Percentiles rank a stretch among this genome's conserved stretches.
These are phyloP conservation scores for Drosophila neonasuta DNA, from an alignment of 2,888 invertebrate species.

Conservation along the genomic window DNA sequence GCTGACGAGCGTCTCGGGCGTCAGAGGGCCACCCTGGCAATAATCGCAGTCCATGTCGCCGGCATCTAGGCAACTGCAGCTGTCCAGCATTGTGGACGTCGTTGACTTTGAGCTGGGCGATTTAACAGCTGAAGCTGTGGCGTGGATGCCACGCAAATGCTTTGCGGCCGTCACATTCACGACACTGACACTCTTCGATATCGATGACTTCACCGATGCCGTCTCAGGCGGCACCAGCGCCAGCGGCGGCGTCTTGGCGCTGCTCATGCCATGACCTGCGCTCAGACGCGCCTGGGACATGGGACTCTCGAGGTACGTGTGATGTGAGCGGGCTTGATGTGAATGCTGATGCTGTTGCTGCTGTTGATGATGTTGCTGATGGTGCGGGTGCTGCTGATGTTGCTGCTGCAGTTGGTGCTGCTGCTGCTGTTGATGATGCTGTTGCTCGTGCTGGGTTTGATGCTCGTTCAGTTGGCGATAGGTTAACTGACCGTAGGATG, in stretches of 20 bases:
- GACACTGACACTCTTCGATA: conserved; percentile 82
- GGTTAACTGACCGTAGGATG: conserved; percentile 20
- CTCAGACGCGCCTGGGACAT: conserved; percentile 49
- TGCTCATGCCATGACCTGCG: conserved; percentile 42
- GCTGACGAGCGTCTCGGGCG: conserved; percentile 43
- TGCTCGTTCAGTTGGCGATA: conserved; percentile 26
- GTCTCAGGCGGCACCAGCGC: conserved; percentile 82
- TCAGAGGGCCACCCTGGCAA: conserved; percentile 50
- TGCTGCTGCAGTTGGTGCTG: conserved; percentile 19
- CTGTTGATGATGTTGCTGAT: conserved; percentile 14
- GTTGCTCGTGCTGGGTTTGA: conserved; percentile 20
- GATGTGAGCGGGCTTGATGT: conserved; percentile 30
- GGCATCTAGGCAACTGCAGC: conserved; percentile 41
- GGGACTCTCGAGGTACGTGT: conserved; percentile 26
- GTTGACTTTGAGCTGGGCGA: conserved; percentile 40
- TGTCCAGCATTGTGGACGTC: conserved; percentile 20
- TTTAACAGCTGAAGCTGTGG: conserved; percentile 30
- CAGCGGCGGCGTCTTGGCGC: conserved; percentile 79
- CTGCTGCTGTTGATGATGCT: conserved; percentile 19
- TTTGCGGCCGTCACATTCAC: conserved; percentile 79
- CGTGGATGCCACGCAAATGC: conserved; percentile 67
- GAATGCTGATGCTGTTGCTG: conserved; percentile 25
- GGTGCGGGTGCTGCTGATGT: conserved; percentile 27
- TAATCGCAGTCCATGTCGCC: conserved; percentile 55
- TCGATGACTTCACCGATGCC: conserved; percentile 81